Conservation (phyloP, 2,113 vertebrate genomes). For the Nycticebus coucang region DNA sequence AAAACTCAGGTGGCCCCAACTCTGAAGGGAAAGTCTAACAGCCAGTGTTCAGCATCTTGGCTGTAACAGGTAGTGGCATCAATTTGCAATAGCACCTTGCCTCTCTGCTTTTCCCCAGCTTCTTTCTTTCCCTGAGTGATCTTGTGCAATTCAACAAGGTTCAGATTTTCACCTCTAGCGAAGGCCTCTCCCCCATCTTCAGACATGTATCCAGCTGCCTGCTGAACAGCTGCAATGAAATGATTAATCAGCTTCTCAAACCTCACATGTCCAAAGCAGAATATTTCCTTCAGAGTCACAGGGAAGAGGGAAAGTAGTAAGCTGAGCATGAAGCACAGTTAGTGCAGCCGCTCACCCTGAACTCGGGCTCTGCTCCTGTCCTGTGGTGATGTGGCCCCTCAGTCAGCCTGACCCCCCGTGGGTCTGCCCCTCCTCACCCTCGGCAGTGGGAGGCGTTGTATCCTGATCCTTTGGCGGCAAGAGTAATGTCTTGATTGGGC, state of each 20-base stretch:
- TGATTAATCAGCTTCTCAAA: slow-evolving; percentile 48
- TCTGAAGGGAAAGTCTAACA: not conserved
- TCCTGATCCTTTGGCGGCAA: not conserved
- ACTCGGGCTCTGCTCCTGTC: not conserved
- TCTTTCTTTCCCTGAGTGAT: not conserved
- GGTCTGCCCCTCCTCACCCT: not conserved
- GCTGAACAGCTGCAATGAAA: not conserved
- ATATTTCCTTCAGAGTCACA: not conserved
- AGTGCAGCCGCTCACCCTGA: not conserved
- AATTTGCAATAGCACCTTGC: not conserved
- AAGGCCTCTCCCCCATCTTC: not conserved
- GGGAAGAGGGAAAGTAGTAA: not conserved
- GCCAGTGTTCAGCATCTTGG: not conserved
- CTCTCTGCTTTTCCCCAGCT: not conserved
- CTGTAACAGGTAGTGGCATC: not conserved
- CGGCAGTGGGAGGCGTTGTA: not conserved
- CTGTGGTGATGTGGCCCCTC: not conserved
- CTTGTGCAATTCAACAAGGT: not conserved
- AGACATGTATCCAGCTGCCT: not conserved
- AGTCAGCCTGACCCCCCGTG: not conserved
- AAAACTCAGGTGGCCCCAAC: slow-evolving; percentile 28
- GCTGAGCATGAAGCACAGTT: not conserved
- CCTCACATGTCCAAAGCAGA: not conserved
- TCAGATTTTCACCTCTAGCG: not conserved
- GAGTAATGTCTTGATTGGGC: not conserved